phyloP scores from a whole-genome alignment of 2,797 vertebrate species.

The Thamnophis elegans region DNA sequence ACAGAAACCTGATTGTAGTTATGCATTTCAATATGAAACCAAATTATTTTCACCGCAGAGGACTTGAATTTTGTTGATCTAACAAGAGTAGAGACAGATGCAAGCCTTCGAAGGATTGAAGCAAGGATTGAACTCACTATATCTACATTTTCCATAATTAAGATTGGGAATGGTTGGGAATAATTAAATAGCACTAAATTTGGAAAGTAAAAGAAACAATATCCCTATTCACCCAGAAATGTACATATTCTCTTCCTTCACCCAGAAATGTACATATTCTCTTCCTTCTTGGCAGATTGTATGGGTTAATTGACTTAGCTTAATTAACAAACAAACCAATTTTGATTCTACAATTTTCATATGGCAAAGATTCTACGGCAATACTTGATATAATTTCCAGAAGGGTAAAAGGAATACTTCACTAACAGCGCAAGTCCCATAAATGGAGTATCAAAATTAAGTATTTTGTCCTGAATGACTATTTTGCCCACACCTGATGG shows the following conservation, averaged over 20 bases:
- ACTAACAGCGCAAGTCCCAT: background rate
- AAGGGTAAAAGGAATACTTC: background rate
- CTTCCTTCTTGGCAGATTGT: background rate
- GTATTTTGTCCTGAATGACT: background rate
- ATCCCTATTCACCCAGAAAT: background rate
- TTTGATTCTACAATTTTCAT: background rate
- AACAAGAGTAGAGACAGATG: background rate
- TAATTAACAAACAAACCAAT: background rate
- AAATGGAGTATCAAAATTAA: background rate
- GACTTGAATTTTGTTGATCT: background rate
- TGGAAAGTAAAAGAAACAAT: background rate
- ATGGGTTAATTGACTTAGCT: background rate
- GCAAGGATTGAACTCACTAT: background rate
- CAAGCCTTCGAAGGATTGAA: background rate
- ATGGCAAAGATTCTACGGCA: background rate
- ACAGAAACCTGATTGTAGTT: background rate
- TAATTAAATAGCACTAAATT: background rate
- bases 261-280: background rate
- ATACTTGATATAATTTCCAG: background rate
- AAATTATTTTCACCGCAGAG: background rate
- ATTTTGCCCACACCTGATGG: background rate
- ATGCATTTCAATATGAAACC: background rate
- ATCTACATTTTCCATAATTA: background rate
- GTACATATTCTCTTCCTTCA: background rate
- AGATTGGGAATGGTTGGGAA: background rate